phyloP scores from a whole-genome alignment of 2,797 vertebrate genomes.

The Oryzias dopingdopingensis region DNA sequence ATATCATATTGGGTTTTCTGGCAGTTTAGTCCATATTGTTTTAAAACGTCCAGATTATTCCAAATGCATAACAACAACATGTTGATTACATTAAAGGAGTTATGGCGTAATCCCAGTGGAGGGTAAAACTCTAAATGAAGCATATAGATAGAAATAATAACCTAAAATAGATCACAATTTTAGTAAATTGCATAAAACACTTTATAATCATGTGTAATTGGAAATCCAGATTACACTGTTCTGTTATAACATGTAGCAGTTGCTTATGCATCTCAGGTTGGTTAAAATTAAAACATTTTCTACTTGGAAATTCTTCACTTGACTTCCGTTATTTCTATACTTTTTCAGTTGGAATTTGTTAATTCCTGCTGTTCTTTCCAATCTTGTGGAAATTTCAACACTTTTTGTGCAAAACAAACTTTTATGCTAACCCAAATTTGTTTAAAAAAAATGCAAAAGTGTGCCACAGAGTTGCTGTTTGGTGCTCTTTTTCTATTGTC shows the following conservation, averaged over 20 bases:
- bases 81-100: too few relatives aligned
- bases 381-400: not conserved
- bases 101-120: too few relatives aligned
- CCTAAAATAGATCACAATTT: too few relatives aligned
- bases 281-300: not conserved
- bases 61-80: too few relatives aligned
- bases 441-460: not conserved
- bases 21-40: not conserved
- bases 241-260: not conserved
- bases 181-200: too few relatives aligned
- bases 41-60: too few relatives aligned
- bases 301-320: not conserved
- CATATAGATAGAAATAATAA: too few relatives aligned
- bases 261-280: not conserved
- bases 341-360: too few relatives aligned
- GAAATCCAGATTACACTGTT: too few relatives aligned
- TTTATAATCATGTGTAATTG: too few relatives aligned
- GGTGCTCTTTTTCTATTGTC: not conserved
- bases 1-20: constrained; percentile 11
- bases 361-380: not conserved
- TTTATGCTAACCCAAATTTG: not conserved
- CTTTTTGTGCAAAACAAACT: not conserved
- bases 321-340: not conserved
- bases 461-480: not conserved
- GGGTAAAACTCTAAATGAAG: too few relatives aligned